Conservation (phyloP, 2,888 invertebrate genomes). For the Melanotus villosus region DNA sequence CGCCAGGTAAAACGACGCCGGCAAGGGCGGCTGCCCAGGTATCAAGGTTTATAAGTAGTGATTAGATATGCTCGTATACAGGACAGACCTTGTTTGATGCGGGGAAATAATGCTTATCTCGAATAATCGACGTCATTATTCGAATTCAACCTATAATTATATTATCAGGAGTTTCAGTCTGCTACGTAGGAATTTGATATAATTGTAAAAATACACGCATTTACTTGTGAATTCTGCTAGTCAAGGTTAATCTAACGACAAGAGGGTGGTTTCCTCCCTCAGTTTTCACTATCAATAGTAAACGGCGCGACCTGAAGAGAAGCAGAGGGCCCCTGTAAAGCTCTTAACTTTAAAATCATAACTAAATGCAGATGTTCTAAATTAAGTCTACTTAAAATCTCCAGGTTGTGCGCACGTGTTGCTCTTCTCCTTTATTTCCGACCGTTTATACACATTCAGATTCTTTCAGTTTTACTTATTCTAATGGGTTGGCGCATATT, state of each 20-base stretch:
- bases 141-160: constrained; percentile 8
- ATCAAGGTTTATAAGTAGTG: constrained; percentile 50
- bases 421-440: too few species aligned
- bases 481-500: background rate
- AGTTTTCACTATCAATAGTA: too few species aligned
- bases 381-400: constrained; percentile 20
- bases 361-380: constrained; percentile 22
- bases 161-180: background rate
- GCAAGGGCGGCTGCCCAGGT: constrained; percentile 46
- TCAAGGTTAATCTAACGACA: too few species aligned
- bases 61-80: constrained; percentile 49
- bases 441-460: too few species aligned
- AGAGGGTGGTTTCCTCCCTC: too few species aligned
- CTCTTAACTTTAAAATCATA: too few species aligned
- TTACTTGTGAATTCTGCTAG: too few species aligned
- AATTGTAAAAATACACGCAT: background rate
- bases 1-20: constrained; percentile 55
- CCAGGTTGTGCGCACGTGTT: constrained; percentile 31
- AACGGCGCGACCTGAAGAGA: too few species aligned
- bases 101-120: constrained; percentile 33
- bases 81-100: constrained; percentile 37
- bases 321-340: too few species aligned
- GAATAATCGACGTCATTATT: constrained; percentile 34
- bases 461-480: too few species aligned
- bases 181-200: background rate